phyloP scores from a whole-genome alignment of 2,113 vertebrate species.

The Oryzias woworae region DNA sequence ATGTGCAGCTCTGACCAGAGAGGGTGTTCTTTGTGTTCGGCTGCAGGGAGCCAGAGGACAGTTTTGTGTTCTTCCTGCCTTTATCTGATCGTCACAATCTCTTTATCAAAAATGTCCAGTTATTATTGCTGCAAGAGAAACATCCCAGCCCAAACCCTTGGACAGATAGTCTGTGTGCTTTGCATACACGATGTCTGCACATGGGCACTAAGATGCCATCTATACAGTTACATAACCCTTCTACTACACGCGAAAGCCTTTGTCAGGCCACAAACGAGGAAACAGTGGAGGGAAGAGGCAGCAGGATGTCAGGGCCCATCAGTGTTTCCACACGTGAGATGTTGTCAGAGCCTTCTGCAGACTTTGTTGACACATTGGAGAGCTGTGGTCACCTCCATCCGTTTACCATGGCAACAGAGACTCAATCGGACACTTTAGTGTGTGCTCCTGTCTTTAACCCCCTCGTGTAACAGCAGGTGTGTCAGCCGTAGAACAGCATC shows the following conservation, averaged over 20 bases:
- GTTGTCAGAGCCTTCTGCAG: no score
- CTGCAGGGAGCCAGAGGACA: background rate
- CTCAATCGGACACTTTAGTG: no score
- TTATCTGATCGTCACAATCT: constrained; percentile 21
- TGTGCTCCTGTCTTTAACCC: no score
- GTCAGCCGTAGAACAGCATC: no score
- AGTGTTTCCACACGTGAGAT: background rate
- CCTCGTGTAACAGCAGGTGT: no score
- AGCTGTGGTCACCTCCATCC: no score
- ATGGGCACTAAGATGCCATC: constrained; percentile 18
- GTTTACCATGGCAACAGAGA: no score
- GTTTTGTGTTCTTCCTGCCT: constrained; percentile 9
- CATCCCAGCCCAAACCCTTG: background rate
- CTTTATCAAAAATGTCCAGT: background rate
- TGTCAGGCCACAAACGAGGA: constrained; percentile 37
- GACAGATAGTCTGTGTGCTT: constrained; percentile 17
- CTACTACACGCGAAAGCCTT: constrained; percentile 20
- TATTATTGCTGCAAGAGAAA: background rate
- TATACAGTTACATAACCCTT: constrained; percentile 39
- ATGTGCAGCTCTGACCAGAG: no score
- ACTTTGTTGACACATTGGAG: no score
- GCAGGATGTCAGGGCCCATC: constrained; percentile 8
- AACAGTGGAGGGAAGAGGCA: constrained; percentile 29
- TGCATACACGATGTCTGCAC: constrained; percentile 2
- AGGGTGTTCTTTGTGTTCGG: background rate